phyloP scores from a whole-genome alignment of 2,113 vertebrate species.

The Antechinus flavipes region DNA sequence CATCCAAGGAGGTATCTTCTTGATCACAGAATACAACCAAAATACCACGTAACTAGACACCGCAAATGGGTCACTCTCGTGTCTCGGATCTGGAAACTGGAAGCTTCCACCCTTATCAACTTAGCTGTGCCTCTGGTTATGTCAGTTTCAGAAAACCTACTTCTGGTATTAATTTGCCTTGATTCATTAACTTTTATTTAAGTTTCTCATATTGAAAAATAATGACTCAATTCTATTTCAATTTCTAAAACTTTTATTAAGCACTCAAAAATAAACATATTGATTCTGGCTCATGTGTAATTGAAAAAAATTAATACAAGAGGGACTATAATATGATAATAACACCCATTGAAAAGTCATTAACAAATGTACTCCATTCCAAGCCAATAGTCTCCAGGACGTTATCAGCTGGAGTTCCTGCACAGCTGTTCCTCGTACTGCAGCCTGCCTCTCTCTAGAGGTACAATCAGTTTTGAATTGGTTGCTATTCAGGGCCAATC shows the following conservation, averaged over 20 bases:
- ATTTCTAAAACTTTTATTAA: background rate
- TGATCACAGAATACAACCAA: background rate
- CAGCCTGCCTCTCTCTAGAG: background rate
- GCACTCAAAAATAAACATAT: background rate
- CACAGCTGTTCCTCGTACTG: background rate
- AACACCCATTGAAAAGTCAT: background rate
- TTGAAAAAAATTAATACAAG: background rate
- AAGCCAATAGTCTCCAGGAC: background rate
- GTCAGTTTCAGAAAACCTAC: background rate
- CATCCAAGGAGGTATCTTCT: background rate
- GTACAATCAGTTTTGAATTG: background rate
- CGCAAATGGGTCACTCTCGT: background rate
- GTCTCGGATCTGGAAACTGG: background rate
- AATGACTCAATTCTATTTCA: background rate
- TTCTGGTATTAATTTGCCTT: background rate
- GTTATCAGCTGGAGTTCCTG: background rate
- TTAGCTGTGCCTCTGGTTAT: background rate
- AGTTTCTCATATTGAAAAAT: background rate
- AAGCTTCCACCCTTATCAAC: background rate
- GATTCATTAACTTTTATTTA: background rate
- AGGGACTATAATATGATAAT: background rate
- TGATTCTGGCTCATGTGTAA: background rate
- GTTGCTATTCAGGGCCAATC: background rate
- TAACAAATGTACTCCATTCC: background rate
- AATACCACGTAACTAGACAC: background rate